phyloP scores from a whole-genome alignment of 2,113 vertebrate genomes.

The Canis aureus region DNA sequence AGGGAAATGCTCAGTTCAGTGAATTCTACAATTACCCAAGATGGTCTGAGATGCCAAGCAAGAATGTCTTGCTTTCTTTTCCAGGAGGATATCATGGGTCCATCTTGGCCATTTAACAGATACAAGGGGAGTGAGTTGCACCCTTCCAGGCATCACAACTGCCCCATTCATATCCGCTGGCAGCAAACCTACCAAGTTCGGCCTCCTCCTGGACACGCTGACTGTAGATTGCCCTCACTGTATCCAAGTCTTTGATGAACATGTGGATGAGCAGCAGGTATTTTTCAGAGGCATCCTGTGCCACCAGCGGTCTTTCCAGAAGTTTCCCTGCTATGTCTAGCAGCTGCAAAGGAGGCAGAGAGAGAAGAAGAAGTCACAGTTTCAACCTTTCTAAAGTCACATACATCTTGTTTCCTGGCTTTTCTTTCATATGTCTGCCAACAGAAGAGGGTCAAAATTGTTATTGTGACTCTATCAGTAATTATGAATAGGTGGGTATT shows the following conservation, averaged over 20 bases:
- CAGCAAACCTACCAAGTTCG: conserved; percentile 87
- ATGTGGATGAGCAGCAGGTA: conserved; percentile 89
- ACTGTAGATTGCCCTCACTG: conserved; percentile 88
- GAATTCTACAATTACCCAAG: not conserved
- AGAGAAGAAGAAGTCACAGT: not conserved
- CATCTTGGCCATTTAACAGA: not conserved
- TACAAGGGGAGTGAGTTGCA: not conserved
- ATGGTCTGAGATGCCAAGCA: not conserved
- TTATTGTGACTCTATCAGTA: not conserved
- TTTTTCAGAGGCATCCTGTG: conserved; percentile 85
- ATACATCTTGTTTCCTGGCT: not conserved
- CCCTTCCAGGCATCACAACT: not conserved
- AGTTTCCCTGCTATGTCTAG: conserved; percentile 93
- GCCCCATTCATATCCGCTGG: not conserved
- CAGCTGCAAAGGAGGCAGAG: conserved; percentile 87
- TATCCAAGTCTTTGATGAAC: conserved; percentile 91
- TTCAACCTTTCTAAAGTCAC: not conserved
- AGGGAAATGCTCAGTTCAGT: not conserved
- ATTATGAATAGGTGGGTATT: not conserved
- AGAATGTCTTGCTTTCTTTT: not conserved
- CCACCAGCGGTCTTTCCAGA: conserved; percentile 91
- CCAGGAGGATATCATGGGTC: not conserved
- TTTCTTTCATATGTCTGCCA: not conserved
- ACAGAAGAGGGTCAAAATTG: not conserved
- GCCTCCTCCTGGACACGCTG: conserved; percentile 85